Base-by-base conservation (phyloP, 2,888 invertebrate genomes). In the Pseudococcus jackbeardsleyi region DNA sequence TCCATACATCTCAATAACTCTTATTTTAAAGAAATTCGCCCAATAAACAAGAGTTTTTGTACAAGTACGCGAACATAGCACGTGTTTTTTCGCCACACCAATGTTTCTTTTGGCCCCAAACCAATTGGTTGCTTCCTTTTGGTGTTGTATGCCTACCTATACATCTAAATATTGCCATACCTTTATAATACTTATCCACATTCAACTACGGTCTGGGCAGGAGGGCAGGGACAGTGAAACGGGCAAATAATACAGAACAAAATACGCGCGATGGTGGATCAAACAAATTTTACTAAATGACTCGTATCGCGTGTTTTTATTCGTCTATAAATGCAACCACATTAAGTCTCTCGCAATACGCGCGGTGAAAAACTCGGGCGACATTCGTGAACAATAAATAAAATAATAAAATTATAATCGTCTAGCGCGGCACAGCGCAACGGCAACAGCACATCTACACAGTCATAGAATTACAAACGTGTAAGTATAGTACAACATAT, bases 211-310 rank as follows among this genome's bases (percentile, higher is more conserved):
- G n/a, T 0, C n/a, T n/a, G 22, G 19, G 11, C 22, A 22, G 64
- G 64, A 42, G 42, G 5, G 42, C 8, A 9, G 7, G 42, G 42
- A n/a, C n/a, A 8, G 42, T 3, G 64, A 64, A 64, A 64, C 12
- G 46, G 79, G 79, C 46, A 11, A 82, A 82, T 82, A 82, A 82
- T 82, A 46, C 72, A 33, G 22, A 72, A 72, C 72, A 5, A 42
- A 42, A 42, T 42, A 9, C 42, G 42, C 42, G 46, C 79, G 79
- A 46, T 46, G 46, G 46, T 46, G 79, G 79, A 82, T 82, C 79
- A 82, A 82, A 82, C 79, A 82, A 82, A 82, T 82, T 82, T 46
- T 82, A 82, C 79, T 82, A 82, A 82, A 82, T 82, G 79, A 19
- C 79, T 82, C 79, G 79, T 82, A 82, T 82, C 79, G 79, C 79